Base-by-base conservation (phyloP, 2,113 vertebrate genomes). In the Miniopterus natalensis region DNA sequence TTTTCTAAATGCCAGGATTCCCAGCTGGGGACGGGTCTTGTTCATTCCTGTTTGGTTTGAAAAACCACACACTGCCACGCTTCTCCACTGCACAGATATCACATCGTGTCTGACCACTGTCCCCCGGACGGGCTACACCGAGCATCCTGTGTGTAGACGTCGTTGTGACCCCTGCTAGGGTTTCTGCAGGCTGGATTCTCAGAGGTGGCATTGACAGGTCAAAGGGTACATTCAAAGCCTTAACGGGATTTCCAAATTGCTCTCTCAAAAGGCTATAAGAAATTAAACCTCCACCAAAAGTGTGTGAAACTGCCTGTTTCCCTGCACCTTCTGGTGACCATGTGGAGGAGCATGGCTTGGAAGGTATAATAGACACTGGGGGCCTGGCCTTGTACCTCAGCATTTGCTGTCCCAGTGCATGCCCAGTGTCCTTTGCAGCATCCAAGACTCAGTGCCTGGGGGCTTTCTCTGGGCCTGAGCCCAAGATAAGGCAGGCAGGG, bases 241-340 rank as follows among this genome's bases (percentile, higher is more conserved):
- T 31, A 6, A 31, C 4, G 47, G 45, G 25, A 51, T n/a, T 86
- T 36, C 17, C 49, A 80, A 65, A 77, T 18, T 73, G 27, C 9
- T 81, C 49, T 75, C 45, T 66, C 31, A n/a, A 88, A 86, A 95
- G 55, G 5, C 55, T 25, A 3, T 20, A 47, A 12, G 36, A 53
- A 77, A 47, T 79, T 87, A 93, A 96, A 31, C 42, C 15, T 84
- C 70, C 21, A 17, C 57, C 81, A 27, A 4, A 45, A 65, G 59
- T 49, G 29, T 51, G 74, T 0, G 45, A 8, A 45, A 40, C 25
- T 27, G 75, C 45, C 65, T 0, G 13, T 25, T 80, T 65, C 27
- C 77, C 81, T 31, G 6, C 3, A 31, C 31, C 63, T 71, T 31
- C 74, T 57, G 53, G 45, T 57, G 29, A 47, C 31, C 29, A 21